Evolutionary conservation across 2,888 invertebrate genomes (phyloP).

Genomic region (Selenia dentaria): DNA sequence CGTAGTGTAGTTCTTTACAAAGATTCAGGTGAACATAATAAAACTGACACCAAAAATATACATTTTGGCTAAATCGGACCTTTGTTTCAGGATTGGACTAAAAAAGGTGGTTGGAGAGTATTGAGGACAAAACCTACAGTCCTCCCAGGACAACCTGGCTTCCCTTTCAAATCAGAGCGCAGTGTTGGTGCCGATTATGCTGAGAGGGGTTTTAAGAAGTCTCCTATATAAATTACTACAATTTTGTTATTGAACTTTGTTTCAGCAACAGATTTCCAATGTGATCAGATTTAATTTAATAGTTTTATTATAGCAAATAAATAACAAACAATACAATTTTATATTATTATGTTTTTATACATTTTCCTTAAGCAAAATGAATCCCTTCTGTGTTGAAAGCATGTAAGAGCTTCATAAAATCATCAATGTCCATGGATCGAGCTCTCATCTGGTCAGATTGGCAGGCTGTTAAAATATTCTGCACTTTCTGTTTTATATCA

Average conservation of each 20-base stretch:
- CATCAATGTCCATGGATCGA: conserved; percentile 97
- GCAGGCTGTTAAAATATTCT: conserved; percentile 87
- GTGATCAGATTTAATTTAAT: conserved; percentile 30
- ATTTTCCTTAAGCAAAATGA: conserved; percentile 89
- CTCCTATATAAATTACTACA: conserved; percentile 70
- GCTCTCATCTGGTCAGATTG: conserved; percentile 92
- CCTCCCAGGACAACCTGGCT: conserved; percentile 89
- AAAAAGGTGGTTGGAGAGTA: conserved; percentile 89
- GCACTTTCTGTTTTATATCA: conserved; percentile 92
- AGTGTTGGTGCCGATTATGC: conserved; percentile 87
- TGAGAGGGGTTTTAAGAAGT: conserved; percentile 88
- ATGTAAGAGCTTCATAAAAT: conserved; percentile 94
- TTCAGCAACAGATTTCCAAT: no score
- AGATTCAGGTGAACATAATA: no score
- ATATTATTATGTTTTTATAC: conserved; percentile 7
- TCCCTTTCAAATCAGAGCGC: conserved; percentile 86
- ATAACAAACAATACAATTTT: conserved; percentile 21
- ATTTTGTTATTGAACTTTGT: no score
- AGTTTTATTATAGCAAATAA: conserved; percentile 29
- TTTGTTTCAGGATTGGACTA: conserved; percentile 89
- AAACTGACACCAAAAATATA: no score
- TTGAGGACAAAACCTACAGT: conserved; percentile 80
- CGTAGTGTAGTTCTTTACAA: no score
- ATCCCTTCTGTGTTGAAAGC: conserved; percentile 96
- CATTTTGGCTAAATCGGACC: no score